These are phyloP conservation scores for Myocastor coypus DNA, from an alignment of 2,113 vertebrate species.

Conservation along the genomic window DNA sequence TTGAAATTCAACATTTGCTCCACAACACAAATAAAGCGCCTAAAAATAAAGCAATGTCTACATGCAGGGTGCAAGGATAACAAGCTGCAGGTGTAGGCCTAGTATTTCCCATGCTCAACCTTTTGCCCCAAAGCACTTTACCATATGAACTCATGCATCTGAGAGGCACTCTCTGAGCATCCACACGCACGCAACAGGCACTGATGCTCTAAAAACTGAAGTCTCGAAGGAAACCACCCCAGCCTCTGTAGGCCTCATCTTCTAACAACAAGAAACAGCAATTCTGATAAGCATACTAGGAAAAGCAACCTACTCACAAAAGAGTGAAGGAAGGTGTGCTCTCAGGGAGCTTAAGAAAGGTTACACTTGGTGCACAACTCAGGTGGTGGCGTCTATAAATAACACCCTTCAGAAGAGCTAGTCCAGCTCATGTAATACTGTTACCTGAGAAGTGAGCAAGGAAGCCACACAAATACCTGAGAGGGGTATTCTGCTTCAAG, in stretches of 20 bases:
- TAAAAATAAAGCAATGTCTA: constrained; percentile 25
- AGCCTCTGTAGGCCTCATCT: not conserved
- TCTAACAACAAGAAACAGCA: not conserved
- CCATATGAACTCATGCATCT: not conserved
- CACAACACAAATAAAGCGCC: not conserved
- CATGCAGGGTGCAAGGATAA: not conserved
- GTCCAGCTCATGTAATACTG: not conserved
- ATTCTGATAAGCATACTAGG: not conserved
- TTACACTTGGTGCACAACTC: not conserved
- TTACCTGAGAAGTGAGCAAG: not conserved
- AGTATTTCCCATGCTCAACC: not conserved
- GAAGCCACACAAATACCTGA: not conserved
- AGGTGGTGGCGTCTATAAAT: not conserved
- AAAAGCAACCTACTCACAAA: not conserved
- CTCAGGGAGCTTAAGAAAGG: not conserved
- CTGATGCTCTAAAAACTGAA: not conserved
- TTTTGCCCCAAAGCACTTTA: not conserved
- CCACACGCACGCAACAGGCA: not conserved
- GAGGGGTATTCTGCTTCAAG: not conserved
- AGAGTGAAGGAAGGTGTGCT: not conserved
- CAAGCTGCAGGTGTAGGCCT: not conserved
- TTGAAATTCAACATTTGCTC: constrained; percentile 24
- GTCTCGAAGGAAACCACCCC: not conserved
- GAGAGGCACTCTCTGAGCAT: not conserved
- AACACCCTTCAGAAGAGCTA: not conserved